A percentile compares a stretch with the other conserved stretches of the same genome.
Conservation (phyloP, 2,888 invertebrate genomes). For the Mythimna pallens region DNA sequence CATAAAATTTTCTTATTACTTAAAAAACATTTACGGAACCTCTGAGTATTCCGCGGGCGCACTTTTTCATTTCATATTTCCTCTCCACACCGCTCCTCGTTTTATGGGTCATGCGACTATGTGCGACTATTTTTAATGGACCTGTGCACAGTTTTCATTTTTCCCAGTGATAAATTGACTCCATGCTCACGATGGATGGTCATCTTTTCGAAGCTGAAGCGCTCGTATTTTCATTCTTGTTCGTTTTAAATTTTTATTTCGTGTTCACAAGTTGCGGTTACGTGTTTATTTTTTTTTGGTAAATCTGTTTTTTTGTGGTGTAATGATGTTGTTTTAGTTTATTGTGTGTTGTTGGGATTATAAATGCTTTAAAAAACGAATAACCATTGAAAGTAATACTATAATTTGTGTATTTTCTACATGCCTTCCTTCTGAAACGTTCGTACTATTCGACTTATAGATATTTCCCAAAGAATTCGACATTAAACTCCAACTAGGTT, state of each 20-base stretch:
- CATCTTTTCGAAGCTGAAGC: conserved; percentile 80
- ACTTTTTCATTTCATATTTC: conserved; percentile 86
- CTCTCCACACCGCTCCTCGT: conserved; percentile 87
- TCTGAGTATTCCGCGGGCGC: conserved; percentile 53
- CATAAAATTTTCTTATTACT: conserved; percentile 50
- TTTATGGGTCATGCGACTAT: conserved; percentile 90
- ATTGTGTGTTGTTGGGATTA: not conserved
- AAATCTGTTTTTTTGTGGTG: conserved; percentile 3
- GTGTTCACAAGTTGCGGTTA: conserved; percentile 43
- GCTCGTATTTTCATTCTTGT: conserved; percentile 74
- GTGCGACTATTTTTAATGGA: conserved; percentile 90
- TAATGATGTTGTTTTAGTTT: not conserved
- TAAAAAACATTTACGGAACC: conserved; percentile 68
- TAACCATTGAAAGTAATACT: not conserved
- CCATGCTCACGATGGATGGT: conserved; percentile 86
- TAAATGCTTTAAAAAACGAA: not conserved
- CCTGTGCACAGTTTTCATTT: conserved; percentile 86
- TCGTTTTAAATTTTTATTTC: conserved; percentile 60
- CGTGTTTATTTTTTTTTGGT: conserved; percentile 6
- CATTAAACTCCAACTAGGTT: not conserved
- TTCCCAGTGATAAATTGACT: conserved; percentile 89
- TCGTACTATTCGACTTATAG: not conserved
- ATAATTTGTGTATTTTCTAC: not conserved
- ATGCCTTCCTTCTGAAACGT: not conserved
- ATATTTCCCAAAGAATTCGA: not conserved